Conservation (phyloP, 2,113 vertebrate genomes). For the Oncorhynchus nerka region DNA sequence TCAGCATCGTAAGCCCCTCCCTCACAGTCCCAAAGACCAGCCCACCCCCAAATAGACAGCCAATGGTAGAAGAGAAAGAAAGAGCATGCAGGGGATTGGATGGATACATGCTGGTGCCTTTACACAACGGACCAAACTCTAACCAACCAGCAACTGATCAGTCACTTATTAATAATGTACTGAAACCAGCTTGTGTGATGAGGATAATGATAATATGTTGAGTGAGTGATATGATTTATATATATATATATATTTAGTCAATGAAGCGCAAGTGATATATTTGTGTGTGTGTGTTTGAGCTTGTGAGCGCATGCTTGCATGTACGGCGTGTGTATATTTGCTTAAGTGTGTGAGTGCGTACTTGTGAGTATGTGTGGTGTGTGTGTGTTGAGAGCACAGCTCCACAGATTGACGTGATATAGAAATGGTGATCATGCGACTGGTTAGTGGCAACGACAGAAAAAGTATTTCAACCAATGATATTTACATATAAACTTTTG, state of each 20-base stretch:
- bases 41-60: constrained; percentile 51
- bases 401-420: constrained; percentile 51
- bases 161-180: constrained; percentile 55
- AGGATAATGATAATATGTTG: constrained; percentile 34
- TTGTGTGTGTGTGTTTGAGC: constrained; percentile 6
- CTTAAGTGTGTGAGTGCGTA: constrained; percentile 11
- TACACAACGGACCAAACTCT: constrained; percentile 61
- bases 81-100: constrained; percentile 49
- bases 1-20: constrained; percentile 20
- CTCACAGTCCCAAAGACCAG: constrained; percentile 36
- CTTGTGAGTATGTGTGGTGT: constrained; percentile 10
- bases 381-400: constrained; percentile 63
- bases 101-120: constrained; percentile 60
- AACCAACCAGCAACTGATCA: constrained; percentile 54
- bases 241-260: constrained; percentile 20
- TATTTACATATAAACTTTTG: constrained; percentile 73
- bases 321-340: not conserved
- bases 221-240: constrained; percentile 37
- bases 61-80: constrained; percentile 48
- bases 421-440: constrained; percentile 65
- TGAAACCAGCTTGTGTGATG: constrained; percentile 43
- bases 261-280: constrained; percentile 20
- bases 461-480: constrained; percentile 56
- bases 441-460: constrained; percentile 65
- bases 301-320: constrained; percentile 8